A percentile compares a stretch with the other conserved stretches of the same genome.
Evolutionary conservation across 2,797 vertebrate genomes (phyloP).

Genomic region (Sarcophilus harrisii): DNA sequence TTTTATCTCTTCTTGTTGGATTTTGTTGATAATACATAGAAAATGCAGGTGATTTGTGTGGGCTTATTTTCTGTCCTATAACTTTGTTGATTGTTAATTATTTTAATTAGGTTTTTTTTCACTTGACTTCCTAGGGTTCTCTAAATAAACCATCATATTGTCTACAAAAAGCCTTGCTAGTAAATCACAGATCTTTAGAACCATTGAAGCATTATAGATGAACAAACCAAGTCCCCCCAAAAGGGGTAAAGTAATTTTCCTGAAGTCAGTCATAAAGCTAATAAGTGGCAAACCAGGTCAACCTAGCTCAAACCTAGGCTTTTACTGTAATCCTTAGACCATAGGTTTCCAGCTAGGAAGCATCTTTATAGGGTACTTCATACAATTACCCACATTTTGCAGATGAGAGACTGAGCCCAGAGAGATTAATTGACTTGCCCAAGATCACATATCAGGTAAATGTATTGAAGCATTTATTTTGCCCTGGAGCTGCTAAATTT

Average conservation of each 20-base stretch:
- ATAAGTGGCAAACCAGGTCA: background rate
- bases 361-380: background rate
- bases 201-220: background rate
- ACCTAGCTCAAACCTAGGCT: background rate
- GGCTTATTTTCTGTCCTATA: background rate
- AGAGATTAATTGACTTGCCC: background rate
- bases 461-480: background rate
- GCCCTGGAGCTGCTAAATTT: background rate
- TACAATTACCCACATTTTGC: background rate
- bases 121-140: background rate
- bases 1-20: background rate
- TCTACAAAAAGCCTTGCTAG: background rate
- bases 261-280: background rate
- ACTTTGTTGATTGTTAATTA: background rate
- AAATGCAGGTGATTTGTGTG: background rate
- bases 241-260: background rate
- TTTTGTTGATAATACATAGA: background rate
- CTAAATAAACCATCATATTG: background rate
- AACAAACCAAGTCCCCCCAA: background rate
- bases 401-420: background rate
- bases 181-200: background rate
- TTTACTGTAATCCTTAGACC: background rate
- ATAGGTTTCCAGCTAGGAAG: background rate
- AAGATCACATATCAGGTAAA: background rate
- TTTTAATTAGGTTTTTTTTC: background rate